These are phyloP conservation scores for Rhabdomys pumilio DNA, from an alignment of 2,797 vertebrate genomes.

Conservation along the genomic window DNA sequence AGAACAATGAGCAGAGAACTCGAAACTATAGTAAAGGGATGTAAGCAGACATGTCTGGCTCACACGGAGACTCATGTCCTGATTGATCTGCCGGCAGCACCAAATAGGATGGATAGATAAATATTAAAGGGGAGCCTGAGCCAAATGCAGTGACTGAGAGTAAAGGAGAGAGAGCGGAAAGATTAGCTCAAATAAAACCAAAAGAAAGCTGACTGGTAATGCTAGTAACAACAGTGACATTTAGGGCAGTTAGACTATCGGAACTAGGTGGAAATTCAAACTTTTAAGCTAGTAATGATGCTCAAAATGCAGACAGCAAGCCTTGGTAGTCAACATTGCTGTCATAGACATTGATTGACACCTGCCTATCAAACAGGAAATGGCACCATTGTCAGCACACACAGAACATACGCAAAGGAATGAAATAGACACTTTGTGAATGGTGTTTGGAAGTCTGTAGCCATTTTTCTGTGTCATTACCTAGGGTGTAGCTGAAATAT, in stretches of 20 bases:
- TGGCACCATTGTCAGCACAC: neutral
- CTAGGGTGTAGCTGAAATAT: neutral
- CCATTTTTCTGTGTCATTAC: neutral
- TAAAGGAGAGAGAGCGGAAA: neutral
- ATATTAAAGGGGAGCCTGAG: neutral
- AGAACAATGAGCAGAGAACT: neutral
- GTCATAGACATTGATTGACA: no score
- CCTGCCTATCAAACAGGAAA: neutral
- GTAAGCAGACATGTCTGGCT: neutral
- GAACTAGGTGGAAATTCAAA: no score
- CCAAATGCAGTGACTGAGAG: neutral
- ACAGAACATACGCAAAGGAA: neutral
- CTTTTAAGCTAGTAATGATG: neutral
- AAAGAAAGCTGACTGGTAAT: no score
- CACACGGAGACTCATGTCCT: accelerated
- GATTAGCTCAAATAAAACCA: neutral
- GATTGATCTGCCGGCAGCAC: no score
- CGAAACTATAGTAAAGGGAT: accelerated
- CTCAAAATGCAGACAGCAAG: neutral
- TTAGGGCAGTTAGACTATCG: no score
- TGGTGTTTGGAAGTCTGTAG: neutral
- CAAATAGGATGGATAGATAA: accelerated
- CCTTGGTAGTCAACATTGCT: neutral
- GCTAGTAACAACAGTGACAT: neutral
- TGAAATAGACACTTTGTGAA: neutral